phyloP scores from a whole-genome alignment of 1,140 invertebrate species.

The Drosophila rhopaloa region DNA sequence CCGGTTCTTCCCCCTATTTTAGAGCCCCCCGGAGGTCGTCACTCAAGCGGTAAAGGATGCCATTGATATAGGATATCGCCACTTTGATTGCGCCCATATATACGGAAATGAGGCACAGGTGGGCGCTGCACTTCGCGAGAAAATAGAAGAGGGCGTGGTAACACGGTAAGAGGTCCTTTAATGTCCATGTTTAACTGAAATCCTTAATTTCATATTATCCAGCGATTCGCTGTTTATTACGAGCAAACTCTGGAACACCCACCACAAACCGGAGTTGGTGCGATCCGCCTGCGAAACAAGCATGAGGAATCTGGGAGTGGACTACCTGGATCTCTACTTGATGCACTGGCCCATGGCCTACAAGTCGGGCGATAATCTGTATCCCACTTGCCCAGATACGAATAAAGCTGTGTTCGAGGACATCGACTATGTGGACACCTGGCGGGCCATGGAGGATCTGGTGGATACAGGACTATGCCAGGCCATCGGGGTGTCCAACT shows the following conservation, averaged over 20 bases:
- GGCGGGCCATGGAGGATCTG: conserved; percentile 94
- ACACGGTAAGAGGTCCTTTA: conserved; percentile 86
- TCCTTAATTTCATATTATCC: background rate
- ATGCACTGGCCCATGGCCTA: conserved; percentile 91
- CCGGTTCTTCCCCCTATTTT: conserved; percentile 44
- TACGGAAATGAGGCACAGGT: conserved; percentile 92
- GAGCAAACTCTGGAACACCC: conserved; percentile 85
- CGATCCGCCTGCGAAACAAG: conserved; percentile 84
- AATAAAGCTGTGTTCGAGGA: conserved; percentile 86
- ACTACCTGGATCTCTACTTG: conserved; percentile 92
- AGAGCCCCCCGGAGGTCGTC: conserved; percentile 90
- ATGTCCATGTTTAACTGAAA: conserved; percentile 14
- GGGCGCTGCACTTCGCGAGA: conserved; percentile 88
- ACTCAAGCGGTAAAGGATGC: conserved; percentile 90
- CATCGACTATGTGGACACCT: conserved; percentile 94
- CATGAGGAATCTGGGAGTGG: conserved; percentile 87
- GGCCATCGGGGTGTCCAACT: conserved; percentile 96
- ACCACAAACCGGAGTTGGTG: conserved; percentile 75
- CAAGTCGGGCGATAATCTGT: conserved; percentile 83
- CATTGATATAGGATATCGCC: conserved; percentile 91
- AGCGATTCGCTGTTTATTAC: conserved; percentile 89
- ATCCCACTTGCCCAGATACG: conserved; percentile 85
- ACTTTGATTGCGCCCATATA: conserved; percentile 92
- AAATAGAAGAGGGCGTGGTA: conserved; percentile 87
- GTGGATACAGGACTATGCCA: conserved; percentile 89